phyloP scores from a whole-genome alignment of 2,797 vertebrate species.

The Cyprinella venusta region DNA sequence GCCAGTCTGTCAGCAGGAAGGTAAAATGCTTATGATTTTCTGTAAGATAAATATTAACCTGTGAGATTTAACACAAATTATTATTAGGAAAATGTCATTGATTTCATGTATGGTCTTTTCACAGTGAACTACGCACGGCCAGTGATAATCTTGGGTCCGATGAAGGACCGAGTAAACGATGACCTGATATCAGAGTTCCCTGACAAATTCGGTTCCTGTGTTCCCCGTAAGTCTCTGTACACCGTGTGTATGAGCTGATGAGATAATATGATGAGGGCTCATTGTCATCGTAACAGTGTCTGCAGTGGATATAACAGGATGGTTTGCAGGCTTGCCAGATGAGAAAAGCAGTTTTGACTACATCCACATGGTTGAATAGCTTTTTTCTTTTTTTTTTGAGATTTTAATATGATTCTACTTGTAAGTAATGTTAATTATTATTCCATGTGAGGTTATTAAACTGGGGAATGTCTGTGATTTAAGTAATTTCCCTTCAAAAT shows the following conservation, averaged over 20 bases:
- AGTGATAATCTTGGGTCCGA: constrained; percentile 95
- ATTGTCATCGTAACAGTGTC: neutral
- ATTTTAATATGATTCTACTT: neutral
- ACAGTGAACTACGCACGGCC: constrained; percentile 94
- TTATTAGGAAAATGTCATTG: neutral
- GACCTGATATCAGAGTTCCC: constrained; percentile 98
- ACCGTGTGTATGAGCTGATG: neutral
- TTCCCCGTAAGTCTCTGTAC: constrained; percentile 87
- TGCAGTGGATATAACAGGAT: too few relatives aligned
- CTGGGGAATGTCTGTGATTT: neutral
- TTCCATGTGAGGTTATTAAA: neutral
- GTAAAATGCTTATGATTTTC: constrained; percentile 71
- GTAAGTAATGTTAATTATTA: neutral
- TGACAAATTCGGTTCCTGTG: constrained; percentile 97
- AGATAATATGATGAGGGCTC: neutral
- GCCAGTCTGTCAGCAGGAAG: constrained; percentile 94
- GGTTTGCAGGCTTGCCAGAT: neutral
- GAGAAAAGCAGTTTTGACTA: neutral
- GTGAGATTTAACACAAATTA: neutral
- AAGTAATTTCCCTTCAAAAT: neutral
- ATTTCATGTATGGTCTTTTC: neutral
- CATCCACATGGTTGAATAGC: neutral
- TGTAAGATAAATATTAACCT: neutral
- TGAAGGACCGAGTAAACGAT: constrained; percentile 98
- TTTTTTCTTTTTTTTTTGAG: neutral